Evolutionary conservation across 2,888 invertebrate genomes (phyloP).

Genomic region (Eudasyphora cyanicolor): DNA sequence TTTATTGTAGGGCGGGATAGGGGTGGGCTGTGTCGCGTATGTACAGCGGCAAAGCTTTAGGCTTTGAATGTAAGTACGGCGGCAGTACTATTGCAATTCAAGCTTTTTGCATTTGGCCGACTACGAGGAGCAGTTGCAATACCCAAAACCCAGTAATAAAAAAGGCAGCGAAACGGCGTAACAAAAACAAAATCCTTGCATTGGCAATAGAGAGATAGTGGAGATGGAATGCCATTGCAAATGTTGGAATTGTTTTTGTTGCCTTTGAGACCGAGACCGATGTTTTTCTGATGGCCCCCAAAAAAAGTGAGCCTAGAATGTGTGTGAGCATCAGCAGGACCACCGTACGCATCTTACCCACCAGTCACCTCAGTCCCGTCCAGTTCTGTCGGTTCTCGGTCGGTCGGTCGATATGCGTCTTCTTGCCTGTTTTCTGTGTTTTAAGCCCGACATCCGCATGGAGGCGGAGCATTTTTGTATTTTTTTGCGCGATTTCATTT

Average conservation of each 20-base stretch:
- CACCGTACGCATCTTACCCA: slow-evolving; percentile 62
- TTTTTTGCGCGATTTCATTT: slow-evolving; percentile 70
- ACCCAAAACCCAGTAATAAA: slow-evolving; percentile 10
- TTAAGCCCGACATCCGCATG: slow-evolving; percentile 55
- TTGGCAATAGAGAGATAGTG: slow-evolving; percentile 63
- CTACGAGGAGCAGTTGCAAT: neutral
- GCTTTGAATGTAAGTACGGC: slow-evolving; percentile 57
- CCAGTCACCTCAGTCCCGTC: too few relatives aligned
- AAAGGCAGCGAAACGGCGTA: slow-evolving; percentile 6
- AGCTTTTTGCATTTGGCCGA: slow-evolving; percentile 12
- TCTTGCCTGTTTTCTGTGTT: neutral
- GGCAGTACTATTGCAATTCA: slow-evolving; percentile 42
- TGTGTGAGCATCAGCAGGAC: slow-evolving; percentile 24
- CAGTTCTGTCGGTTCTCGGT: neutral
- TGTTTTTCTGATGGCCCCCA: slow-evolving; percentile 18
- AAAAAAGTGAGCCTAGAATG: neutral
- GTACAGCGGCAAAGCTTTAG: slow-evolving; percentile 49
- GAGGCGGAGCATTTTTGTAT: slow-evolving; percentile 78
- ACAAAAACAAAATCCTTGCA: slow-evolving; percentile 39
- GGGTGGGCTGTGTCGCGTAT: neutral
- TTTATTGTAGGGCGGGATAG: too few relatives aligned
- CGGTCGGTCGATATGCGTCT: neutral
- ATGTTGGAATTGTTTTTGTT: slow-evolving; percentile 49
- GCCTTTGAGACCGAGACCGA: slow-evolving; percentile 18
- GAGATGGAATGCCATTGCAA: slow-evolving; percentile 11